These are phyloP conservation scores for Phalacrocorax carbo DNA, from an alignment of 2,113 vertebrate genomes.

Conservation along the genomic window DNA sequence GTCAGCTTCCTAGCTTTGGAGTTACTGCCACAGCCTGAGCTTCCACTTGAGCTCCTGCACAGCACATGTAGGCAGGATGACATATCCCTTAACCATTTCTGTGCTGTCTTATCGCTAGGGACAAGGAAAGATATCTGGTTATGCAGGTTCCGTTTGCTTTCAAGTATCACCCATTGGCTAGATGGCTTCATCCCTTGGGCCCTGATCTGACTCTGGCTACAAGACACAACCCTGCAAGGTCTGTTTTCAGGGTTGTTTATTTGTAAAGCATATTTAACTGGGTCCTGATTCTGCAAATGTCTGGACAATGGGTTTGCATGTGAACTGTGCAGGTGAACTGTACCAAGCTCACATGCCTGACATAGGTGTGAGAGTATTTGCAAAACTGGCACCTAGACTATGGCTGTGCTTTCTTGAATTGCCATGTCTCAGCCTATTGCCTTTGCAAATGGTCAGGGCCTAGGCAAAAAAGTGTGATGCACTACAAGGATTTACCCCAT, in stretches of 20 bases:
- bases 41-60: not conserved
- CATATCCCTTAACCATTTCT: not conserved
- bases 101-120: not conserved
- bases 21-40: not conserved
- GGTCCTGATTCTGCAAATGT: not conserved
- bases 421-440: not conserved
- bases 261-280: not conserved
- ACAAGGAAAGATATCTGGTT: not conserved
- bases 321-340: not conserved
- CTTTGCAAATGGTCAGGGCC: not conserved
- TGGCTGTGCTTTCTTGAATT: not conserved
- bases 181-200: not conserved
- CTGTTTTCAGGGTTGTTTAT: not conserved
- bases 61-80: not conserved
- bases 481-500: not conserved
- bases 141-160: not conserved
- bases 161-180: not conserved
- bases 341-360: not conserved
- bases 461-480: accelerated
- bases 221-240: not conserved
- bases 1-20: not conserved
- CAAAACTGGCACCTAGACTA: not conserved
- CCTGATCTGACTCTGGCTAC: not conserved
- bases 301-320: not conserved
- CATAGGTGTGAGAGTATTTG: not conserved